A percentile compares a stretch with the other conserved stretches of the same genome.
These are phyloP conservation scores for Microcebus griseorufus DNA, from an alignment of 2,113 vertebrate species.

Conservation along the genomic window DNA sequence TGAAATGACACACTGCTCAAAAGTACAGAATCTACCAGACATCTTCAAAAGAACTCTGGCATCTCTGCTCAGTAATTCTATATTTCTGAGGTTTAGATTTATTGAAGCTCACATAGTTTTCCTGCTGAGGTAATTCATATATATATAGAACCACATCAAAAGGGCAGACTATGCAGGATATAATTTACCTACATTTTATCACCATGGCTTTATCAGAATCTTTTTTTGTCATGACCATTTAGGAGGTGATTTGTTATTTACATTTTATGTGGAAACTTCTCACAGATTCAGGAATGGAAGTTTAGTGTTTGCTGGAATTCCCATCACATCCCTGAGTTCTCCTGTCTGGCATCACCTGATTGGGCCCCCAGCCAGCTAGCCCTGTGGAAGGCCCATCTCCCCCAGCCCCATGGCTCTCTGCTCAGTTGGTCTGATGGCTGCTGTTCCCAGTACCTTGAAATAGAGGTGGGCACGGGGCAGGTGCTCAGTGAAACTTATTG, in stretches of 20 bases:
- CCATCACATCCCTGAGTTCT: not conserved
- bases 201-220: not conserved
- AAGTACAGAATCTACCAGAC: not conserved
- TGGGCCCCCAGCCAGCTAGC: too few relatives aligned
- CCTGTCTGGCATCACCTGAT: not conserved
- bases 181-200: not conserved
- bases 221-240: not conserved
- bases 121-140: not conserved
- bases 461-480: rapidly evolving
- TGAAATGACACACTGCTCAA: not conserved
- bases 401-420: not conserved
- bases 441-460: too few relatives aligned
- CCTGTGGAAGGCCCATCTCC: too few relatives aligned
- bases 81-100: not conserved
- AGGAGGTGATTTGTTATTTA: not conserved
- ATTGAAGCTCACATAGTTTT: not conserved
- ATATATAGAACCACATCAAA: constrained; percentile 21
- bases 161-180: not conserved
- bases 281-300: not conserved
- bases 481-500: not conserved
- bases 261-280: not conserved
- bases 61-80: not conserved
- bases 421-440: not conserved
- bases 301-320: not conserved
- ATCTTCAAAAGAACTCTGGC: not conserved